Conservation (phyloP, 1,140 invertebrate genomes). For the Pseudoatta argentina region DNA sequence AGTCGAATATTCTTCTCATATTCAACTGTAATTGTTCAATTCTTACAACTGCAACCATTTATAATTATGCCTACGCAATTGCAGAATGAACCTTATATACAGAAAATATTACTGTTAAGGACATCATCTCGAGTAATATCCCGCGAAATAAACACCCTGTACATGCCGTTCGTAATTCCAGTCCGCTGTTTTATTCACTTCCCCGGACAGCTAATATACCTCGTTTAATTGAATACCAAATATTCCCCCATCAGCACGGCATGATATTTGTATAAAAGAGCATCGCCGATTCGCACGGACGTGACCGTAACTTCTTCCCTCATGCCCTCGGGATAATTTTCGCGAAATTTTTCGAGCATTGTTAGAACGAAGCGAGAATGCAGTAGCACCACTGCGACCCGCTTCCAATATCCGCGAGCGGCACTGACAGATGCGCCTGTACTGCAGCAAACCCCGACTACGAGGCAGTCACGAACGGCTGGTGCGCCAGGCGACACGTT, state of each 20-base stretch:
- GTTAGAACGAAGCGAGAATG: slow-evolving; percentile 67
- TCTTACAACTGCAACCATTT: no score
- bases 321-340: slow-evolving; percentile 25
- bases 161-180: neutral
- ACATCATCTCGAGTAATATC: neutral
- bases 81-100: neutral
- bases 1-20: no score
- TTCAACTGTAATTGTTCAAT: no score
- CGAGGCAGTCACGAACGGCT: slow-evolving; percentile 69
- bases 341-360: slow-evolving; percentile 55
- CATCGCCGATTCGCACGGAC: neutral
- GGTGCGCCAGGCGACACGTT: slow-evolving; percentile 64
- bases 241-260: slow-evolving; percentile 25
- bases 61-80: no score
- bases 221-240: slow-evolving; percentile 52
- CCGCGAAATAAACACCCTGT: slow-evolving; percentile 28
- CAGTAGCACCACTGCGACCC: slow-evolving; percentile 51
- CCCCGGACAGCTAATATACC: slow-evolving; percentile 29
- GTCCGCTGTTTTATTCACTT: slow-evolving; percentile 46
- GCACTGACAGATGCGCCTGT: slow-evolving; percentile 73
- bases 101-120: neutral
- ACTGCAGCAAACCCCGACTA: slow-evolving; percentile 63
- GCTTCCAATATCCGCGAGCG: slow-evolving; percentile 66
- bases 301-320: slow-evolving; percentile 16
- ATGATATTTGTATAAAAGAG: slow-evolving; percentile 14